These are phyloP conservation scores for Forbesichthys agassizii DNA, from an alignment of 2,113 vertebrate genomes.

Conservation along the genomic window DNA sequence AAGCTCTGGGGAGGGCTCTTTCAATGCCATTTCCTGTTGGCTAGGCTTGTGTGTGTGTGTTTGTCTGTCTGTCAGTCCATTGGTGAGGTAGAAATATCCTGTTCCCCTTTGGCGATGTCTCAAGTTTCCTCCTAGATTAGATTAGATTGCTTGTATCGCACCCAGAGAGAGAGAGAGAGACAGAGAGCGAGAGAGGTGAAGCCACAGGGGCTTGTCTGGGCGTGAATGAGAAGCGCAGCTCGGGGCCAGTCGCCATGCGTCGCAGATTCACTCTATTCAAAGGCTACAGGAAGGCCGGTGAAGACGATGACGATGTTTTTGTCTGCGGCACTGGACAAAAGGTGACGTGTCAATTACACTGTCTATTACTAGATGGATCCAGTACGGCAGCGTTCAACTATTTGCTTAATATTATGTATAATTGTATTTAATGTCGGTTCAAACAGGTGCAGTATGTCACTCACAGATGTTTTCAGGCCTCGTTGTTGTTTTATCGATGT, in stretches of 20 bases:
- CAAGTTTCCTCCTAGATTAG: slow-evolving; percentile 22
- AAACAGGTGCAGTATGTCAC: too few species aligned
- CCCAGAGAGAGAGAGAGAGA: background rate
- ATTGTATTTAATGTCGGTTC: too few species aligned
- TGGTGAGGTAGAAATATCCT: slow-evolving; percentile 20
- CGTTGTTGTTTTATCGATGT: too few species aligned
- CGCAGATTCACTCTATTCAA: slow-evolving; percentile 51
- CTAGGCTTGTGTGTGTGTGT: background rate
- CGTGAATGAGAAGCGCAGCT: background rate
- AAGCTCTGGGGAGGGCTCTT: too few species aligned
- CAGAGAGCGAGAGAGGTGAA: slow-evolving; percentile 4
- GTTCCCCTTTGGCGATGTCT: slow-evolving; percentile 32
- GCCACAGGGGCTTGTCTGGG: background rate
- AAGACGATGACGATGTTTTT: slow-evolving; percentile 70
- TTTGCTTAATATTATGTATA: background rate
- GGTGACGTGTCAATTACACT: slow-evolving; percentile 46
- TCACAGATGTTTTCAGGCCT: too few species aligned
- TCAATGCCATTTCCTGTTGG: background rate
- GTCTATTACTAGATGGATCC: background rate
- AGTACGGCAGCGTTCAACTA: too few species aligned
- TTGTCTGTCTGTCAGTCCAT: slow-evolving; percentile 1
- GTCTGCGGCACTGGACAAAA: slow-evolving; percentile 42
- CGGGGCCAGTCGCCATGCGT: slow-evolving; percentile 50
- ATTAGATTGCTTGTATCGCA: background rate
- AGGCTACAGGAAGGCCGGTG: slow-evolving; percentile 55